Conservation (phyloP, 1,140 invertebrate genomes). For the Calliopsis andreniformis region DNA sequence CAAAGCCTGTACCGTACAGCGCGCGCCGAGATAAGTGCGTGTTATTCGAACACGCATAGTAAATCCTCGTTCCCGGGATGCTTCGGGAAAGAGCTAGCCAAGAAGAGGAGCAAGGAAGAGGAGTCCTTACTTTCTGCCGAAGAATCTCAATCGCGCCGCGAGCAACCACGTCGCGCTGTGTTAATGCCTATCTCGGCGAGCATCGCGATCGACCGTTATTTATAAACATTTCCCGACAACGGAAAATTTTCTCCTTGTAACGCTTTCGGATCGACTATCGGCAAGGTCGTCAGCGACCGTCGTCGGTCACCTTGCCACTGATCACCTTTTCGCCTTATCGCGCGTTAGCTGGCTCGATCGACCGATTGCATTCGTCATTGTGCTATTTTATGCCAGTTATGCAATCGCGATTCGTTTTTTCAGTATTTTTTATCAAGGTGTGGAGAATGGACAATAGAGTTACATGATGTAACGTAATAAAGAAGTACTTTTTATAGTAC, state of each 20-base stretch:
- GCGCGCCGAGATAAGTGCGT: neutral
- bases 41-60: slow-evolving; percentile 19
- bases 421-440: no score
- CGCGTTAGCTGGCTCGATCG: neutral
- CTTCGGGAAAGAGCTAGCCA: neutral
- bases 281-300: slow-evolving; percentile 27
- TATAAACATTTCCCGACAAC: slow-evolving; percentile 46
- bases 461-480: no score
- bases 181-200: slow-evolving; percentile 23
- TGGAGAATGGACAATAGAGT: no score
- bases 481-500: no score
- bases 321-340: neutral
- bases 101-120: neutral
- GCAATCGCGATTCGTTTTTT: neutral
- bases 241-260: slow-evolving; percentile 44
- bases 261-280: slow-evolving; percentile 19
- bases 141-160: slow-evolving; percentile 21
- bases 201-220: slow-evolving; percentile 59
- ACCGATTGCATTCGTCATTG: neutral
- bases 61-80: slow-evolving; percentile 30
- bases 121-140: slow-evolving; percentile 41
- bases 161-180: slow-evolving; percentile 9
- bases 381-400: neutral
- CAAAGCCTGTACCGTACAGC: no score
- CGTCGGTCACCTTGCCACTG: neutral